Base-by-base conservation (phyloP, 2,797 vertebrate genomes). In the Kryptopterus vitreolus region DNA sequence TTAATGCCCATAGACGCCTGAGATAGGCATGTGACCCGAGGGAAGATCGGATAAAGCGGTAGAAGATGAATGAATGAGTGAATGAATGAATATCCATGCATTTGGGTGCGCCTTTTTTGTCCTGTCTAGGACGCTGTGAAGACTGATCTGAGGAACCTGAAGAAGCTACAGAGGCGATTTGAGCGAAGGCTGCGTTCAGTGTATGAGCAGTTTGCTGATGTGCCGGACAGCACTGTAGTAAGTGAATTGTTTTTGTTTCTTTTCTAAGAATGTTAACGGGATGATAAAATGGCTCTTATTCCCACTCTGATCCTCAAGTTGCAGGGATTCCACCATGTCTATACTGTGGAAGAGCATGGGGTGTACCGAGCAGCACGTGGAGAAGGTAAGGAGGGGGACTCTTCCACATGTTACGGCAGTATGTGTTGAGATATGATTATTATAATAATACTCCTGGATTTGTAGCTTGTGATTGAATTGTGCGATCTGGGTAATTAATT, bases 261-360 rank as follows among this genome's bases (percentile, higher is more conserved):
- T n/a, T n/a, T n/a, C n/a, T n/a, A n/a, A n/a, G n/a, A n/a, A n/a
- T n/a, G n/a, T n/a, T n/a, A n/a, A n/a, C n/a, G n/a, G n/a, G n/a
- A n/a, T n/a, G n/a, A 43, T 43, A 7, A 43, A 43, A 3, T 43
- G 35, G 9, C 38, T 73, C 31, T 57, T 13, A 20, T 8, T 76
- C 6, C 78, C 29, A 22, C 55, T 18, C 24, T 57, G 18, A 9
- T 86, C 4, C 57, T 85, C 26, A 91, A 98, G 97, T 87, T 97
- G 46, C 92, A 82, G 62, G 93, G 95, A 85, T 91, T 86, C 66
- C 87, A 92, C 53, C 94, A 95, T 84, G 86, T 94, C 38, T 99
- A 99, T 88, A 95, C 94, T 85, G 90, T 94, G 87, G 94, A 96
- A 84, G 89, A 90, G 22, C 92, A 94, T 82, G 92, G 92, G 79